Evolutionary conservation across 2,888 invertebrate species (phyloP).

Genomic region (Beris chalybata): DNA sequence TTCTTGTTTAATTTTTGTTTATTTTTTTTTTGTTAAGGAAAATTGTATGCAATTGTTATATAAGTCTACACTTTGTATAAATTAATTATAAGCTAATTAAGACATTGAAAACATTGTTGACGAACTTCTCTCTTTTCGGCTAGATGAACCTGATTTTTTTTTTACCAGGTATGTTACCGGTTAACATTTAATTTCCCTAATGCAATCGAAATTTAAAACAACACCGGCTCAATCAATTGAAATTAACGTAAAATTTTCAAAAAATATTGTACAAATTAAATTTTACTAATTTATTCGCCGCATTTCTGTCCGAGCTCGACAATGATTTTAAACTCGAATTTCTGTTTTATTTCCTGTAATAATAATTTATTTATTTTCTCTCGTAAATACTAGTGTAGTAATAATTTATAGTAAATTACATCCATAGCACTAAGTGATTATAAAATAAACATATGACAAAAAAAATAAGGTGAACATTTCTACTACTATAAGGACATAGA

Average conservation of each 20-base stretch:
- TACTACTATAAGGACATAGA: neutral
- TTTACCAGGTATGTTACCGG: neutral
- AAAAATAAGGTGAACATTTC: constrained; percentile 2
- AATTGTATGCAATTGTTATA: constrained; percentile 17
- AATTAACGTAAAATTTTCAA: neutral
- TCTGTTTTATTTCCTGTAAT: neutral
- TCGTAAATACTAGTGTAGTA: constrained; percentile 14
- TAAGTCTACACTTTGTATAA: constrained; percentile 21
- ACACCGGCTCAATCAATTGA: too few species aligned
- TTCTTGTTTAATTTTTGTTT: too few species aligned
- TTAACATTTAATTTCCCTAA: neutral
- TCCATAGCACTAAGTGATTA: constrained; percentile 25
- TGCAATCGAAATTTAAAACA: neutral
- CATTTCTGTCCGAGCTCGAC: neutral
- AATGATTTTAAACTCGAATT: too few species aligned
- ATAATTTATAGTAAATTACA: constrained; percentile 27
- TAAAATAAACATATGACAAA: constrained; percentile 10
- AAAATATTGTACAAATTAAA: neutral
- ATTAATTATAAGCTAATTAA: constrained; percentile 14
- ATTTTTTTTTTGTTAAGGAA: neutral
- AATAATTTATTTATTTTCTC: constrained; percentile 23
- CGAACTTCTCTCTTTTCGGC: constrained; percentile 2
- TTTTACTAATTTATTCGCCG: neutral
- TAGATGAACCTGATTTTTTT: neutral
- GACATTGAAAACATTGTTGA: constrained; percentile 19